Evolutionary conservation across 35 echinoderm and acorn worm genomes (phyloP), one percentile per base, ranked within the genome.

Genomic region (Apostichopus parvimensis): DNA sequence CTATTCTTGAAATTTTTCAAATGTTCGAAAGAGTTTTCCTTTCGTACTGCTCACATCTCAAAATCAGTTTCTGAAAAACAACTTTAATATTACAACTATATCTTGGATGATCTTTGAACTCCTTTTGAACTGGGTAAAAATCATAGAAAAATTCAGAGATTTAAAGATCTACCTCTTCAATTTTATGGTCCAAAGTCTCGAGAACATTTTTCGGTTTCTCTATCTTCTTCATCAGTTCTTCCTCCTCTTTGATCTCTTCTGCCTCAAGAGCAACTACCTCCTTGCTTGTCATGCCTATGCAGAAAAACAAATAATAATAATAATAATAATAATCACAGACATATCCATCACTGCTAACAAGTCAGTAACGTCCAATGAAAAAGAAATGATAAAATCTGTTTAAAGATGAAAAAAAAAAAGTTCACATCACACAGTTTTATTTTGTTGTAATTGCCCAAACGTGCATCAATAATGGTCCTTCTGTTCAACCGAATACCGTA

Each of bases 241-340:
- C 88, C 52, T 90, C 68, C 56, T 90, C 88, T 77, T 56, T 90
- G 13, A 71, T 87, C 56, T 90, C 88, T 61, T 90, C 88, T 77
- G 68, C 88, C 72, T 90, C 88, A 22, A 90, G 56, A 28, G 66
- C 73, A 9, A 77, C 68, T 3, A 90, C 88, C 34, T 90, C 88
- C 21, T 78, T 90, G 8, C 22, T 78, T 8, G 88, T 77, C 88
- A 90, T 90, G 65, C 88, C 88, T 90, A 80, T 22, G 17, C 14
- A 45, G 3, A 45, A 45, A 45, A 45, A 45, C 24, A 25, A 25
- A 25, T 25, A 25, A 25, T 25, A 70, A 24, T 9, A 22, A 87
- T 9, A n/a, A 87, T 8, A 6, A 5, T 11, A 85, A 17, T 13
- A 59, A 85, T 28, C 34, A 45, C 2, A 45, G 34, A 45, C 34